Evolutionary conservation across 1,140 invertebrate genomes (phyloP).

Genomic region (Capitella teleta): DNA sequence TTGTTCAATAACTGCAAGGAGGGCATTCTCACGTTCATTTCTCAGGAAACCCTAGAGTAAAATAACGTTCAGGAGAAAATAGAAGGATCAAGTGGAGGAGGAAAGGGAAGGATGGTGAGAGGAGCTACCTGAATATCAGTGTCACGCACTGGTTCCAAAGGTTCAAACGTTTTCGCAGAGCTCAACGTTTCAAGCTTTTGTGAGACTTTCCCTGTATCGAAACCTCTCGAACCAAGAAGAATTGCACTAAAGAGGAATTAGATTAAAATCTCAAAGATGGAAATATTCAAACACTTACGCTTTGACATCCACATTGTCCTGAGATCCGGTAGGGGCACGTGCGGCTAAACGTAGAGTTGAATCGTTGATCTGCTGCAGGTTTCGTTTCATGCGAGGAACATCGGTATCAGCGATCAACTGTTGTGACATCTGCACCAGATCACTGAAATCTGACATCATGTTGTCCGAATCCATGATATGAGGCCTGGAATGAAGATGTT

Average conservation of each 20-base stretch:
- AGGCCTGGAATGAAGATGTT: too few relatives aligned
- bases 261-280: background rate
- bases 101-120: background rate
- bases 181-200: conserved; percentile 81
- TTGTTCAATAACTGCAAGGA: conserved; percentile 80
- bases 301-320: conserved; percentile 70
- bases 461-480: too few relatives aligned
- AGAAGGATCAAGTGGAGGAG: background rate
- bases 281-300: conserved; percentile 56
- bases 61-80: conserved; percentile 5
- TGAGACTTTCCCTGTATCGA: conserved; percentile 81
- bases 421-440: conserved; percentile 78
- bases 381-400: conserved; percentile 66
- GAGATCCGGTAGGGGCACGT: conserved; percentile 60
- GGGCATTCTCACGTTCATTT: conserved; percentile 89
- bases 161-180: conserved; percentile 65
- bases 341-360: conserved; percentile 81
- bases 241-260: conserved; percentile 61
- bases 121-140: conserved; percentile 55
- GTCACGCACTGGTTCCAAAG: conserved; percentile 75
- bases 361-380: conserved; percentile 79
- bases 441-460: too few relatives aligned
- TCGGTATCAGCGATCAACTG: conserved; percentile 79
- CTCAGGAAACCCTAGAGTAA: conserved; percentile 66
- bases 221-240: conserved; percentile 80